phyloP scores from a whole-genome alignment of 1,140 invertebrate genomes.

The Pemphigus obesinymphae region DNA sequence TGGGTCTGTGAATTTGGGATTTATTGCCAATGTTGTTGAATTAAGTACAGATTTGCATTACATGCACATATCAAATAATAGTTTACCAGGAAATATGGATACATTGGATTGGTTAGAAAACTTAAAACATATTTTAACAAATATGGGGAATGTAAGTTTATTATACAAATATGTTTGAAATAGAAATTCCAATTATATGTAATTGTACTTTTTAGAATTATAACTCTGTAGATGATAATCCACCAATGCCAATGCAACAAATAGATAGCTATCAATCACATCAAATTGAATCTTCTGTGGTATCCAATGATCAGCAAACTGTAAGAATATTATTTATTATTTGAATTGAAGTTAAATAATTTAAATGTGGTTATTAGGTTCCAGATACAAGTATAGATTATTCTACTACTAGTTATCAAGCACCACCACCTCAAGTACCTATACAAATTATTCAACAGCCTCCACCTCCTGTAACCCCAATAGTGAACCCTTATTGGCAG shows the following conservation, averaged over 20 bases:
- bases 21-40: conserved; percentile 22
- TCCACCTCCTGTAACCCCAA: not conserved
- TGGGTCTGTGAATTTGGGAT: conserved; percentile 47
- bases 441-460: not conserved
- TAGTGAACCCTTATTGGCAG: conserved; percentile 25
- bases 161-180: not conserved
- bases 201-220: conserved; percentile 9
- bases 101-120: conserved; percentile 30
- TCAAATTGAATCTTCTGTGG: not conserved
- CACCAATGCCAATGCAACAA: not conserved
- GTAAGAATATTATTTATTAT: conserved; percentile 18
- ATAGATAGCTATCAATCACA: not conserved
- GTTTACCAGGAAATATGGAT: conserved; percentile 4
- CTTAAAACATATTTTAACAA: conserved; percentile 10
- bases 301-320: conserved; percentile 19
- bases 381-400: conserved; percentile 26
- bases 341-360: conserved; percentile 6
- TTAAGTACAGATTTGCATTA: conserved; percentile 36
- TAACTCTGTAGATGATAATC: not conserved
- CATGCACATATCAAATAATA: conserved; percentile 7
- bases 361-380: conserved; percentile 1
- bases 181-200: not conserved
- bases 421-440: conserved; percentile 8
- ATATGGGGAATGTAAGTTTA: not conserved
- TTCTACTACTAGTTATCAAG: conserved; percentile 22